Evolutionary conservation across 2,888 invertebrate species (phyloP), one percentile per base, ranked within the genome.

Genomic region (Neuroscelio doddi): DNA sequence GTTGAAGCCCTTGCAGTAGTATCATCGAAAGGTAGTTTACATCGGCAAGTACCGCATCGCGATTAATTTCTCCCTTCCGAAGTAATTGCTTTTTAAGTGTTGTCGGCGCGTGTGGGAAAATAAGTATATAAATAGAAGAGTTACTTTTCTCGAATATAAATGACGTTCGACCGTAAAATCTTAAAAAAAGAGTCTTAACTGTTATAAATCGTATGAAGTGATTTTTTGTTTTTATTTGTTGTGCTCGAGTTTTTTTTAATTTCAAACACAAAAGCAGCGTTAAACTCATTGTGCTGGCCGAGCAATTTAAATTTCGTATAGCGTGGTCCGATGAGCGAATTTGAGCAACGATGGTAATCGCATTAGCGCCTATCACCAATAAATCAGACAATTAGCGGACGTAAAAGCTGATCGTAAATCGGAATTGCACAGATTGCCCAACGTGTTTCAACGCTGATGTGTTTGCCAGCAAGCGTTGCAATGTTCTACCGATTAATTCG

Each of bases 1-100:
- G 50, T 29, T 49, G 34, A 29, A 55, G 50, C 64, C 68, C 61
- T 64, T 62, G 29, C 41, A 64, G 63, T 71, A 76, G 80, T 61
- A 78, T 76, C 78, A 78, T 80, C 77, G 79, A 79, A 76, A 75
- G 75, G 75, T 79, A 68, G 78, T 79, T 78, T 74, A 73, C 78
- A 77, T 77, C 74, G 68, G 56, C 67, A 67, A 73, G 70, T 71
- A 67, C 55, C 69, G 68, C 70, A 71, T 71, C 73, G 73, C 74
- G 79, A 80, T 80, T 77, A 78, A 77, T 74, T 80, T 77, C 76
- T 74, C 72, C 73, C 70, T 70, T 74, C 71, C 49, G 45, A 66
- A 70, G 74, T 73, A 74, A 81, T 81, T 79, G 80, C 79, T 77
- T 78, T 79, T 80, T 78, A 77, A 80, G 77, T 76, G 59, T 34